Percentiles rank a stretch among this genome's conserved stretches.
These are phyloP conservation scores for Nannoperca australis DNA, from an alignment of 2,797 vertebrate genomes.

Conservation along the genomic window DNA sequence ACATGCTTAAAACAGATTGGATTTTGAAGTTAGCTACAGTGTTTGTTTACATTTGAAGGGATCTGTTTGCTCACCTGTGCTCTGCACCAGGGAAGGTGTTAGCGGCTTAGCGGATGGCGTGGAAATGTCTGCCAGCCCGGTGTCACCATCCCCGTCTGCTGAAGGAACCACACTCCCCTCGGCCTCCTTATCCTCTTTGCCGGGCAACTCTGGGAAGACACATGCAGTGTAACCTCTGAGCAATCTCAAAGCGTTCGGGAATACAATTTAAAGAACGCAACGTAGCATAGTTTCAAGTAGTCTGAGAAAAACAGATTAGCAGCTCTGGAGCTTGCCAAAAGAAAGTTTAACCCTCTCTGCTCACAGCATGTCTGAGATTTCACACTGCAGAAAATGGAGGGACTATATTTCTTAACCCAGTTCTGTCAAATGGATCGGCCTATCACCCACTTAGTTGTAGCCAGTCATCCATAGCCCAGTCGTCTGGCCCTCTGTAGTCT, in stretches of 20 bases:
- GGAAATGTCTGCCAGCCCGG: conserved; percentile 34
- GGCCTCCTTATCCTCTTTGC: conserved; percentile 48
- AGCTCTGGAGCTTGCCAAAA: conserved; percentile 18
- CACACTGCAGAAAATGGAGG: conserved; percentile 44
- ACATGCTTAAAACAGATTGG: not conserved
- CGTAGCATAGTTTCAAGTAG: conserved; percentile 7
- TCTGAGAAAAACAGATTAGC: conserved; percentile 49
- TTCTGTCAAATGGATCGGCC: conserved; percentile 79
- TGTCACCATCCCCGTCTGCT: conserved; percentile 22
- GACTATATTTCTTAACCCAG: conserved; percentile 80
- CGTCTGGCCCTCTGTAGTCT: conserved; percentile 66
- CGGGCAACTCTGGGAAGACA: conserved; percentile 68
- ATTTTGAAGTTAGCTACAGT: not conserved
- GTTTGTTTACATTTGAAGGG: conserved; percentile 28
- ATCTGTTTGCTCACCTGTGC: conserved; percentile 66
- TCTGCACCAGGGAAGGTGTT: conserved; percentile 40
- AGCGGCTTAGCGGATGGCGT: conserved; percentile 30
- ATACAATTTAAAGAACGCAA: conserved; percentile 32
- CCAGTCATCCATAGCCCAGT: conserved; percentile 70
- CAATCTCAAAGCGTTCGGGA: conserved; percentile 25
- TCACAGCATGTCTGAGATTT: conserved; percentile 42
- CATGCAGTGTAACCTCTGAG: conserved; percentile 50
- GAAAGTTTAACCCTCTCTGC: conserved; percentile 50
- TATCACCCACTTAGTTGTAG: conserved; percentile 70
- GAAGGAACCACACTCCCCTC: conserved; percentile 44